These are phyloP conservation scores for Venustaconcha ellipsiformis DNA, from an alignment of 1,140 invertebrate genomes.

Conservation along the genomic window DNA sequence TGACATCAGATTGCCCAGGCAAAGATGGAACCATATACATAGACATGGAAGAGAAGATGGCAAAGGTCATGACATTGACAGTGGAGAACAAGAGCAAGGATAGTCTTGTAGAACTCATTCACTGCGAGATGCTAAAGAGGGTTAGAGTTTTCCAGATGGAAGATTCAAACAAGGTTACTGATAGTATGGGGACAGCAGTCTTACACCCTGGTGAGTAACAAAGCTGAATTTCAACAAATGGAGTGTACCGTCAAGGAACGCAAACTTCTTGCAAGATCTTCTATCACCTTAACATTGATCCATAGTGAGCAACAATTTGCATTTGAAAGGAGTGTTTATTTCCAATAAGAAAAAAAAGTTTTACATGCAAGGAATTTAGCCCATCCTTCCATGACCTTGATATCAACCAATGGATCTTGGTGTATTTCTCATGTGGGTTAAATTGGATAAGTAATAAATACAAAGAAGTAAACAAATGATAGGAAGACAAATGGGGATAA, in stretches of 20 bases:
- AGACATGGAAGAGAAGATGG: slow-evolving; percentile 29
- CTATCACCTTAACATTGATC: background rate
- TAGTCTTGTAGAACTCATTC: slow-evolving; percentile 19
- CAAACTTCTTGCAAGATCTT: background rate
- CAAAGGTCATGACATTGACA: slow-evolving; percentile 14
- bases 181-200: slow-evolving; percentile 21
- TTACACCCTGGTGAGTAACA: slow-evolving; percentile 32
- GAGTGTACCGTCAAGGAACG: background rate
- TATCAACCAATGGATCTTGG: too few species aligned
- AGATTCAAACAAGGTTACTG: slow-evolving; percentile 40
- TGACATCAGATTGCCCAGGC: slow-evolving; percentile 12
- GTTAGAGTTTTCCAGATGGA: slow-evolving; percentile 42
- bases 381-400: too few species aligned
- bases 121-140: slow-evolving; percentile 47
- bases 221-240: background rate
- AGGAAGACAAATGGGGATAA: too few species aligned
- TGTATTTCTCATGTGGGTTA: too few species aligned
- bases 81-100: background rate
- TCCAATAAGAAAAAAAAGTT: background rate
- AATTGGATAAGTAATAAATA: too few species aligned
- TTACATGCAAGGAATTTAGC: too few species aligned
- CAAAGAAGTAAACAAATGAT: too few species aligned
- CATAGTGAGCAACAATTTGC: background rate
- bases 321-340: background rate
- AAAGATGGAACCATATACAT: slow-evolving; percentile 27